Evolutionary conservation across 2,113 vertebrate species (phyloP).

Genomic region (Stomatorhinus ivindoensis): DNA sequence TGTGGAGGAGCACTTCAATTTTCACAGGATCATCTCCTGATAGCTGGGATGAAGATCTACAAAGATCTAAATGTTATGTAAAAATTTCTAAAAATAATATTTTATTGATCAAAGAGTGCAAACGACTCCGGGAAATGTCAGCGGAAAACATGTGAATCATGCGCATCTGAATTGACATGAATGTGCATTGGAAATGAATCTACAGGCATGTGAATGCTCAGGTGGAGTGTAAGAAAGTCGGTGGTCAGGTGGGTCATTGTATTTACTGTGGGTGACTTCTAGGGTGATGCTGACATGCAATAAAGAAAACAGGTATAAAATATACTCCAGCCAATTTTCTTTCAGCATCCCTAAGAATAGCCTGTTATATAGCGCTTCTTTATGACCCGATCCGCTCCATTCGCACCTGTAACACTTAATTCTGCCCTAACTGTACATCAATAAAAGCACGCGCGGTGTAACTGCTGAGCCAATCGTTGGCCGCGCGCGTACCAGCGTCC

Average conservation of each 20-base stretch:
- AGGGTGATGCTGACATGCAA: neutral
- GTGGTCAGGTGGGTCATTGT: neutral
- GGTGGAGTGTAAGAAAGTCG: neutral
- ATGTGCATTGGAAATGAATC: neutral
- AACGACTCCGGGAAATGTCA: neutral
- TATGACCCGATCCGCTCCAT: neutral
- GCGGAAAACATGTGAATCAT: neutral
- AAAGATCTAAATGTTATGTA: neutral
- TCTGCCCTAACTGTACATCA: neutral
- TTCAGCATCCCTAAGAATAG: neutral
- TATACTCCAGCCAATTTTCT: neutral
- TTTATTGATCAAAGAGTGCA: neutral
- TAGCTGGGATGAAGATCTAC: slow-evolving; percentile 48
- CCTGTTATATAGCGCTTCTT: neutral
- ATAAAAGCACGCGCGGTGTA: neutral
- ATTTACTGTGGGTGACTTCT: neutral
- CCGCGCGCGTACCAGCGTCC: too few relatives aligned
- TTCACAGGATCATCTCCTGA: slow-evolving; percentile 40
- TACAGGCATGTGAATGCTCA: neutral
- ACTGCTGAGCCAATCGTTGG: neutral
- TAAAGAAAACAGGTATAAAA: neutral
- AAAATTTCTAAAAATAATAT: neutral
- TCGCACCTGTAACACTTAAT: neutral
- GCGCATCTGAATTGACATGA: neutral
- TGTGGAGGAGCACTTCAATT: slow-evolving; percentile 30